phyloP scores from a whole-genome alignment of 2,888 invertebrate species.

The Pogonocherus hispidulus region DNA sequence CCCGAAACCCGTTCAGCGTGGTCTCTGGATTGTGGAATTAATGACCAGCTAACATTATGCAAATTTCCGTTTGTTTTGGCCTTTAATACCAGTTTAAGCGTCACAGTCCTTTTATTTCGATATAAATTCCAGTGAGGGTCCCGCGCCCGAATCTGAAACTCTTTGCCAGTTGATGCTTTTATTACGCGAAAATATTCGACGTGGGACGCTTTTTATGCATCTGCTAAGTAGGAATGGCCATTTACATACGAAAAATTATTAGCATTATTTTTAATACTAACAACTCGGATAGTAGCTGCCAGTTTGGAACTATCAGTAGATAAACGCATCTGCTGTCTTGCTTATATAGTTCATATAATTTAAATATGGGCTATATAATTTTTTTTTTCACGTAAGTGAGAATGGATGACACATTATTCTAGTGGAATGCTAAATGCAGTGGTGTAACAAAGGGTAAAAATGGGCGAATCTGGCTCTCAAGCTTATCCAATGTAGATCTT shows the following conservation, averaged over 20 bases:
- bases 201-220: slow-evolving; percentile 54
- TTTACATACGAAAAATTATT: slow-evolving; percentile 22
- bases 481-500: no score
- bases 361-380: no score
- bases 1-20: slow-evolving; percentile 31
- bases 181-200: slow-evolving; percentile 60
- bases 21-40: slow-evolving; percentile 44
- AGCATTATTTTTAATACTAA: slow-evolving; percentile 13
- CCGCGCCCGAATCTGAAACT: slow-evolving; percentile 18
- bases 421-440: no score
- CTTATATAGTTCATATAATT: no score
- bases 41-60: slow-evolving; percentile 59
- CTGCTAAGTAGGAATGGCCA: slow-evolving; percentile 49
- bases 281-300: neutral
- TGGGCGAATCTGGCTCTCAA: no score
- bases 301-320: no score
- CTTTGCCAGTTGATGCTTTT: slow-evolving; percentile 46
- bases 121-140: slow-evolving; percentile 57
- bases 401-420: no score
- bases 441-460: no score
- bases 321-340: no score
- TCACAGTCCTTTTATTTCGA: slow-evolving; percentile 61
- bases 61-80: slow-evolving; percentile 61
- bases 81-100: slow-evolving; percentile 54
- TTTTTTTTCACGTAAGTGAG: no score